Conservation (phyloP, 1,140 invertebrate species). For the Antheraea mylitta region DNA sequence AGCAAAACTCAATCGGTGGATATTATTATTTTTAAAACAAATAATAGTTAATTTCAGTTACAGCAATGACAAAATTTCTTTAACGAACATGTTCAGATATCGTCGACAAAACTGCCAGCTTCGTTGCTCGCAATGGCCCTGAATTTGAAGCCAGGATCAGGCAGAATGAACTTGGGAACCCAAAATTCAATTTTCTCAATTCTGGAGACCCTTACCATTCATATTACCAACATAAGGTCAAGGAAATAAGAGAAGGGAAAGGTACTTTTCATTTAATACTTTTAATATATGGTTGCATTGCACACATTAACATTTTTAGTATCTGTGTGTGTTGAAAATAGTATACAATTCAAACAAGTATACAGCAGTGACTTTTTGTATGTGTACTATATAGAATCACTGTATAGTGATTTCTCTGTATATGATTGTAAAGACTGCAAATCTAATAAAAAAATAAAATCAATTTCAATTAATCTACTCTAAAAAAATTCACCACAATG, state of each 20-base stretch:
- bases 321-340: too few relatives aligned
- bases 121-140: slow-evolving; percentile 98
- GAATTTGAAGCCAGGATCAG: slow-evolving; percentile 98
- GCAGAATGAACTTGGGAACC: slow-evolving; percentile 98
- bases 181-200: slow-evolving; percentile 99
- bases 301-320: too few relatives aligned
- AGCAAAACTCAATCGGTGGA: too few relatives aligned
- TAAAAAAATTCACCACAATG: too few relatives aligned
- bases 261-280: slow-evolving; percentile 63
- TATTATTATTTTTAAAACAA: not conserved
- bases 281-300: too few relatives aligned
- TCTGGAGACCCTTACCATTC: slow-evolving; percentile 98
- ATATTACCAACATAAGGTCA: slow-evolving; percentile 99
- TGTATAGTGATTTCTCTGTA: too few relatives aligned
- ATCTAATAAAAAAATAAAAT: too few relatives aligned
- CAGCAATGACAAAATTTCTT: slow-evolving; percentile 38
- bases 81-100: slow-evolving; percentile 87
- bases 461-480: too few relatives aligned
- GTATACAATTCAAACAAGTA: too few relatives aligned
- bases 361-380: too few relatives aligned
- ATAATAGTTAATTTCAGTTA: not conserved
- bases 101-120: slow-evolving; percentile 99
- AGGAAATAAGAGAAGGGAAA: slow-evolving; percentile 96
- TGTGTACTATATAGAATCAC: too few relatives aligned
- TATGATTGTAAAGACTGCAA: too few relatives aligned